phyloP scores from a whole-genome alignment of 2,797 vertebrate species.

The Distichodus sexfasciatus region DNA sequence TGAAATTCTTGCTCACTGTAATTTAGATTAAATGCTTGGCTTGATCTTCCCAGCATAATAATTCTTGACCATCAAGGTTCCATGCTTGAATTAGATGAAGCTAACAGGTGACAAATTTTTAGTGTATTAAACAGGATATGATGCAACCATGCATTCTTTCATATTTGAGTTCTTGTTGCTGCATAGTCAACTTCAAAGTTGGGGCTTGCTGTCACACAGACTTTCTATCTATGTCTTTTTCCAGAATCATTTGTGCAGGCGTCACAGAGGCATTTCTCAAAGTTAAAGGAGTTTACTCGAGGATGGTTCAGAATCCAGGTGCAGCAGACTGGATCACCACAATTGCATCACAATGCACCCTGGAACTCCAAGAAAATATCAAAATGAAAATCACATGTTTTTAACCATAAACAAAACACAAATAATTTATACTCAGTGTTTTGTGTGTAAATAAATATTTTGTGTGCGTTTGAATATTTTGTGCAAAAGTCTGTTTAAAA shows the following conservation, averaged over 20 bases:
- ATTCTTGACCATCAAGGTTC: too few relatives aligned
- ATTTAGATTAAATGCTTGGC: too few relatives aligned
- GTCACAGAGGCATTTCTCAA: slow-evolving; percentile 50
- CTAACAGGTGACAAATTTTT: too few relatives aligned
- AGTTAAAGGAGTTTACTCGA: slow-evolving; percentile 68
- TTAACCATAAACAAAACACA: slow-evolving; percentile 30
- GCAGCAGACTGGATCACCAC: slow-evolving; percentile 58
- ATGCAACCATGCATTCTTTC: too few relatives aligned
- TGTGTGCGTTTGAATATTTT: slow-evolving; percentile 28
- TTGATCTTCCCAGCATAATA: too few relatives aligned
- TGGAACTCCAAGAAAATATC: background rate
- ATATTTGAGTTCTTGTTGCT: too few relatives aligned
- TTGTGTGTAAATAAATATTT: slow-evolving; percentile 37
- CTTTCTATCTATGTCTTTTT: slow-evolving; percentile 2
- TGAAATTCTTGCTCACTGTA: too few relatives aligned
- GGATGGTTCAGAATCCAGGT: slow-evolving; percentile 69
- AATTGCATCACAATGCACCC: slow-evolving; percentile 57
- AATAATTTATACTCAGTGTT: slow-evolving; percentile 10
- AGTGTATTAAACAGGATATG: too few relatives aligned
- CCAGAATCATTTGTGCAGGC: slow-evolving; percentile 39
- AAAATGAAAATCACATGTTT: too few relatives aligned
- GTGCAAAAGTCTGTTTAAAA: too few relatives aligned
- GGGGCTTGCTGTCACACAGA: background rate
- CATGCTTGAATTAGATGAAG: too few relatives aligned
- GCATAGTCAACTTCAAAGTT: background rate